phyloP scores from a whole-genome alignment of 2,888 invertebrate species.

The Apamea anceps region DNA sequence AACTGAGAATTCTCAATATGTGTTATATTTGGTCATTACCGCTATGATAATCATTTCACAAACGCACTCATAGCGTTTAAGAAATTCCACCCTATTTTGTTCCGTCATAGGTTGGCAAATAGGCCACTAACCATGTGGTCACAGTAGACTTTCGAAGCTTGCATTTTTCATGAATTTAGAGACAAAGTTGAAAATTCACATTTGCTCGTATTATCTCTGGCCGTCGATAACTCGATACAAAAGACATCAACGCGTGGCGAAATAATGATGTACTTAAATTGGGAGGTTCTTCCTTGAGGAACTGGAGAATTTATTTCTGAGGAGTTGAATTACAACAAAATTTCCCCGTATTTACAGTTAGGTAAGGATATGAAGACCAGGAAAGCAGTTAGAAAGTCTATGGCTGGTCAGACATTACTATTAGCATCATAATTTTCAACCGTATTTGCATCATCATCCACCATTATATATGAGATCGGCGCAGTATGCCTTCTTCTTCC shows the following conservation, averaged over 20 bases:
- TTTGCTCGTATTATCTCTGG: background rate
- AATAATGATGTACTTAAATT: background rate
- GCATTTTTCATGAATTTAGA: background rate
- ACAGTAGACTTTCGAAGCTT: background rate
- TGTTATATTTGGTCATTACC: background rate
- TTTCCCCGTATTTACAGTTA: rapidly evolving
- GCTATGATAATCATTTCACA: background rate
- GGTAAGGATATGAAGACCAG: background rate
- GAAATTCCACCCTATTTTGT: background rate
- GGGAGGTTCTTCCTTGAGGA: background rate
- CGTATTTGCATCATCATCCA: background rate
- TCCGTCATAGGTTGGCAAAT: rapidly evolving
- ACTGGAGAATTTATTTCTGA: background rate
- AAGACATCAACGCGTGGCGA: constrained; percentile 38
- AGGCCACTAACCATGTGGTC: background rate
- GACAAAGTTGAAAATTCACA: background rate
- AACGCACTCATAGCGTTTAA: background rate
- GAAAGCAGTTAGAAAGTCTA: background rate
- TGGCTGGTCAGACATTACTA: background rate
- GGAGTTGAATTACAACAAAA: background rate
- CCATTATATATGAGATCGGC: background rate
- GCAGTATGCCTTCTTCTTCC: rapidly evolving
- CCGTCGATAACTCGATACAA: constrained; percentile 21
- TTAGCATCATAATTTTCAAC: no score
- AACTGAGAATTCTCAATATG: background rate